Conservation (phyloP, 2,113 vertebrate genomes). For the Eretmochelys imbricata region DNA sequence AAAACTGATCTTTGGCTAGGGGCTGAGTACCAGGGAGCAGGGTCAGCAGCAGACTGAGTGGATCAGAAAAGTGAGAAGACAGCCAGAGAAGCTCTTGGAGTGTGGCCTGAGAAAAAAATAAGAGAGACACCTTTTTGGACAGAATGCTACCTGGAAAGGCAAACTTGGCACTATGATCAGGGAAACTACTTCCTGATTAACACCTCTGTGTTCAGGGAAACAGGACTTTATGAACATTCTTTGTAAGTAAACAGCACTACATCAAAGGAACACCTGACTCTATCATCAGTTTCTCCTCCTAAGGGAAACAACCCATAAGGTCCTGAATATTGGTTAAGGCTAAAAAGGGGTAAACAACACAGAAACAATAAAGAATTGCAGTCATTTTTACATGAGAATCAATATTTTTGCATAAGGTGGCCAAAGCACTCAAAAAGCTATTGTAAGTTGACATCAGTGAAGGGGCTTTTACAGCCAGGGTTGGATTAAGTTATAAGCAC, state of each 20-base stretch:
- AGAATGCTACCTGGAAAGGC: neutral
- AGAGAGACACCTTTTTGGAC: neutral
- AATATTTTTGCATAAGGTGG: neutral
- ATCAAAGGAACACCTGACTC: neutral
- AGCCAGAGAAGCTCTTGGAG: neutral
- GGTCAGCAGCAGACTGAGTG: neutral
- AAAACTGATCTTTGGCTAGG: neutral
- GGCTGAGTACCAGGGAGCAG: rapidly evolving
- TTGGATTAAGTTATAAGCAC: neutral
- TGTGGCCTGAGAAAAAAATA: neutral
- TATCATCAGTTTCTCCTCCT: neutral
- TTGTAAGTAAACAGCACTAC: neutral
- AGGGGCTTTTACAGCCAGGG: rapidly evolving
- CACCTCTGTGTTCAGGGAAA: neutral
- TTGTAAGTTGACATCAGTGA: neutral
- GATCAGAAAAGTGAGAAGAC: neutral
- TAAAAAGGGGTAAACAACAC: neutral
- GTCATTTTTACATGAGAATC: neutral
- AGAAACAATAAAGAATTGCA: neutral
- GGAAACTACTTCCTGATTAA: neutral
- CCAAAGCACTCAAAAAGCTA: neutral
- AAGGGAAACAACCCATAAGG: neutral
- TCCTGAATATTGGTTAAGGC: neutral
- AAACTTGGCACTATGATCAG: neutral
- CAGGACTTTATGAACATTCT: neutral